Evolutionary conservation across 2,888 invertebrate species (phyloP), one percentile per base, ranked within the genome.

Genomic region (Hirtodrosophila alboralis): DNA sequence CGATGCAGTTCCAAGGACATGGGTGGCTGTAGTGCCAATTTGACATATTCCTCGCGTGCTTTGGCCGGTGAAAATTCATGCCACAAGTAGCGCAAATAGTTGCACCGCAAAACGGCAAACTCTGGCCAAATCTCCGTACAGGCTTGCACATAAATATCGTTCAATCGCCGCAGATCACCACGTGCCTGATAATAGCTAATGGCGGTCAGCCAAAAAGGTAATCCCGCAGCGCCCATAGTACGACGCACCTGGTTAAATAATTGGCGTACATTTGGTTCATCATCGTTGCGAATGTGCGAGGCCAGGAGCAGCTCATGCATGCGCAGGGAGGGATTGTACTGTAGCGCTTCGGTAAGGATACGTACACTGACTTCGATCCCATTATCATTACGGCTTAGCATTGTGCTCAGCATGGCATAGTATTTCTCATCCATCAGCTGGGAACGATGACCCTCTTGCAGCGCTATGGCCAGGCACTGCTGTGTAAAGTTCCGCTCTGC

Each of bases 1-100:
- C 90, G 91, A 71, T 95, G 94, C 12, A 95, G 88, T 40, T 93
- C 92, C 38, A 93, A 79, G 0, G 79, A 83, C 92, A 93, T 33
- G 9, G 92, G 91, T 0, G 94, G 94, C 34, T 93, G 92, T 33
- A 92, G 90, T 8, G 93, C 92, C 37, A 95, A 87, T 21, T 92
- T 91, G 28, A 92, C 91, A 84, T 95, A 96, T 21, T 92, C 89
- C 49, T 92, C 91, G 48, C 95, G 92, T 0, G 95, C 93, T 31
- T 91, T 91, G 75, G 91, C 91, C 12, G 61, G 49, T 1, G 77
- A 77, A 10, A 75, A 40, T 94, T 71, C 58, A 40, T 70, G 64
- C 78, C 80, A 58, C 70, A 69, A 47, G 78, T 74, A 85, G 9
- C 62, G 26, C 26, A 90, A 38, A 44, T 85, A 90, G 40, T 84